These are phyloP conservation scores for Gymnopithys bicolor DNA, from an alignment of 2,797 vertebrate species.

Conservation along the genomic window DNA sequence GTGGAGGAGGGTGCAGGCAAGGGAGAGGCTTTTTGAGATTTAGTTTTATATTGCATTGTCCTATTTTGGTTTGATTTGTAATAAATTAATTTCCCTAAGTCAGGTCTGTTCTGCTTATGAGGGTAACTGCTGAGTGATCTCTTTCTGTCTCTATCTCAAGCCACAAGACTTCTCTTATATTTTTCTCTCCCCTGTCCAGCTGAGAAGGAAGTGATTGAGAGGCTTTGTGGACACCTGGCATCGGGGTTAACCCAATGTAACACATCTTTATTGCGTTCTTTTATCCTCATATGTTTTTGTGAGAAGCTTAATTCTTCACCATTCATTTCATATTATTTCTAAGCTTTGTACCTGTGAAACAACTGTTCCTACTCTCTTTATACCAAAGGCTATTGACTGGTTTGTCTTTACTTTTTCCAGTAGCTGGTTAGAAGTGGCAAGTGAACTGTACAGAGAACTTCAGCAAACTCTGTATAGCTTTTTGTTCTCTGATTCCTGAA, in stretches of 20 bases:
- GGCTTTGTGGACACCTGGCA: not conserved
- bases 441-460: not conserved
- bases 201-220: not conserved
- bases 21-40: not conserved
- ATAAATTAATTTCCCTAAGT: not conserved
- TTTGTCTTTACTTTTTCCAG: not conserved
- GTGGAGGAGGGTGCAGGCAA: accelerated
- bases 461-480: not conserved
- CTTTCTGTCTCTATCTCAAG: not conserved
- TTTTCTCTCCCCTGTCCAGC: not conserved
- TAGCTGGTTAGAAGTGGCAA: not conserved
- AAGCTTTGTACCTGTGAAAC: not conserved
- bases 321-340: not conserved
- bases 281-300: not conserved
- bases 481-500: not conserved
- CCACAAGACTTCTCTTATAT: not conserved
- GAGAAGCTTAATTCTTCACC: not conserved
- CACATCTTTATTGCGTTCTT: not conserved
- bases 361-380: not conserved
- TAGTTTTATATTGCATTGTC: not conserved
- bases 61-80: not conserved
- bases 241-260: not conserved
- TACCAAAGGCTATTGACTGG: not conserved
- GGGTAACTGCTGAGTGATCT: not conserved
- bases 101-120: not conserved